A percentile compares a stretch with the other conserved stretches of the same genome.
Evolutionary conservation across 1,140 invertebrate species (phyloP).

Genomic region (Sminthurides bifidus): DNA sequence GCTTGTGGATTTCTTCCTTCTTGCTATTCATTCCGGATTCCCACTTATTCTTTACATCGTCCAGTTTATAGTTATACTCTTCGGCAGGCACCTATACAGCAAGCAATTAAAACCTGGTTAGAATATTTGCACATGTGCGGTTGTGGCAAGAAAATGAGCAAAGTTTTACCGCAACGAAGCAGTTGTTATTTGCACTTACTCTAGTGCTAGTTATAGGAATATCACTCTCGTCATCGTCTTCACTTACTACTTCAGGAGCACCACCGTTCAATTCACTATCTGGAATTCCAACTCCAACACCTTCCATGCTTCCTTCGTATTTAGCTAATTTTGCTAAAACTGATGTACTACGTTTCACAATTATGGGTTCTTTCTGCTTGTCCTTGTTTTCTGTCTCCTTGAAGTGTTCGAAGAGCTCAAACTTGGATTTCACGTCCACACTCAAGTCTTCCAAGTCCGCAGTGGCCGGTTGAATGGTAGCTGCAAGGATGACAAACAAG

Average conservation of each 20-base stretch:
- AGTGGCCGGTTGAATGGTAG: conserved; percentile 6
- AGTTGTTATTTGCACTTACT: too few relatives aligned
- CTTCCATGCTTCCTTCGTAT: conserved; percentile 35
- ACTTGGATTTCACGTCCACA: conserved; percentile 73
- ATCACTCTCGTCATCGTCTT: conserved; percentile 6
- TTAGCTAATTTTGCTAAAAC: conserved; percentile 26
- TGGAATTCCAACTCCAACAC: conserved; percentile 62
- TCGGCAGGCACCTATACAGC: too few relatives aligned
- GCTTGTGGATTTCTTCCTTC: conserved; percentile 16
- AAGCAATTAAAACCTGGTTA: too few relatives aligned
- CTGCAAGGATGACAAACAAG: background rate
- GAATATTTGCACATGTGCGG: too few relatives aligned
- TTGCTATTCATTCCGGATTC: conserved; percentile 14
- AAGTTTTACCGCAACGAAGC: too few relatives aligned
- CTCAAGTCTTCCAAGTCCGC: conserved; percentile 62
- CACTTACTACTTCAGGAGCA: background rate
- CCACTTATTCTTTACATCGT: conserved; percentile 21
- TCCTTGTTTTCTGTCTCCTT: background rate
- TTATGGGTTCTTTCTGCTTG: background rate
- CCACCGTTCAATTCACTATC: conserved; percentile 58
- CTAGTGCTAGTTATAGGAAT: too few relatives aligned
- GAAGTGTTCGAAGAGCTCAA: conserved; percentile 64
- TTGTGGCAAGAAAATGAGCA: too few relatives aligned
- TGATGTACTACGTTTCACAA: conserved; percentile 7
- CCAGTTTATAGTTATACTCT: conserved; percentile 10